A percentile compares a stretch with the other conserved stretches of the same genome.
These are phyloP conservation scores for Raja brachyura DNA, from an alignment of 2,113 vertebrate species.

Conservation along the genomic window DNA sequence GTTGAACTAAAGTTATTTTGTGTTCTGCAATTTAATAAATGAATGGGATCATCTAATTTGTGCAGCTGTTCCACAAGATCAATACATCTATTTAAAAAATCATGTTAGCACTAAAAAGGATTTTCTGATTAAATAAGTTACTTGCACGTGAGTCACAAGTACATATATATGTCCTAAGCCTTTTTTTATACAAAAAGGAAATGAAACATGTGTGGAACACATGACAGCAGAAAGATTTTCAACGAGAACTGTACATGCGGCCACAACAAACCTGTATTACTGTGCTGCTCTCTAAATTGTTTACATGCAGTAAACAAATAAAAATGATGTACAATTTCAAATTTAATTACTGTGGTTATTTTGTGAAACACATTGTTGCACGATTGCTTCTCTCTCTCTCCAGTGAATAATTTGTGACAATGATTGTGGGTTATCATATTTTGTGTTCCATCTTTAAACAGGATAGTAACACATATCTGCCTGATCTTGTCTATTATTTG, in stretches of 20 bases:
- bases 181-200: not conserved
- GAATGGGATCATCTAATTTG: not conserved
- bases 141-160: not conserved
- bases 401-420: not conserved
- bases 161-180: not conserved
- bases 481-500: not conserved
- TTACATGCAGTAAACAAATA: slow-evolving; percentile 28
- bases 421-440: not conserved
- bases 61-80: not conserved
- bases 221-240: slow-evolving; percentile 19
- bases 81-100: not conserved
- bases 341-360: slow-evolving; percentile 28
- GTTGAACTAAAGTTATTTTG: not conserved
- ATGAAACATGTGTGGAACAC: slow-evolving; percentile 26
- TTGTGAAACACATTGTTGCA: not conserved
- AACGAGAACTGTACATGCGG: not conserved
- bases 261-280: slow-evolving; percentile 1
- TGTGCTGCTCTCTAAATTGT: not conserved
- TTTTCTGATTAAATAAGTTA: slow-evolving; percentile 24
- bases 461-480: not conserved
- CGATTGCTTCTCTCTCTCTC: not conserved
- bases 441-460: not conserved
- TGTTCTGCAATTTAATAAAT: not conserved
- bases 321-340: not conserved
- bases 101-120: not conserved